These are phyloP conservation scores for Chiroxiphia lanceolata DNA, from an alignment of 2,797 vertebrate genomes.

Conservation along the genomic window DNA sequence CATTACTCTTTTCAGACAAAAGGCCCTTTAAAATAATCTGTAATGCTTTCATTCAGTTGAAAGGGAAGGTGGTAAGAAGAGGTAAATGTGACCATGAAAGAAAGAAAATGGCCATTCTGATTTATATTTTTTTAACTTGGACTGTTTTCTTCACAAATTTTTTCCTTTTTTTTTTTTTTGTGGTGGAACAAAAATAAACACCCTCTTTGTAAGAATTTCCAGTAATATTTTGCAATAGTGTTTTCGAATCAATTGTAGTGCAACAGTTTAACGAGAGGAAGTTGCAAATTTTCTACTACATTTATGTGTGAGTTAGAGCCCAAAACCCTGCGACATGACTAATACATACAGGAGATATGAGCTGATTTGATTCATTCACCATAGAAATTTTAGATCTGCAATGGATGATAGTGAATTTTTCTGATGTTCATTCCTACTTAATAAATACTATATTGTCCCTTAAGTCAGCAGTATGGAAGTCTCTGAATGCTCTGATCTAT, in stretches of 20 bases:
- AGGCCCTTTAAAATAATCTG: background rate
- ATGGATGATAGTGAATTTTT: background rate
- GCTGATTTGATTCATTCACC: background rate
- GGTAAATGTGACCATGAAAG: background rate
- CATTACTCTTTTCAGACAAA: background rate
- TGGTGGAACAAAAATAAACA: background rate
- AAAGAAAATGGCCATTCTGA: background rate
- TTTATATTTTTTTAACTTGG: background rate
- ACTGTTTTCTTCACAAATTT: background rate
- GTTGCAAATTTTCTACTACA: background rate
- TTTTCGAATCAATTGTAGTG: background rate
- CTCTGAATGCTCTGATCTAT: background rate
- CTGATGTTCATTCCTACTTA: background rate
- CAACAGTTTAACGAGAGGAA: background rate
- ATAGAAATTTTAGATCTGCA: background rate
- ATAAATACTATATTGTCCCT: background rate
- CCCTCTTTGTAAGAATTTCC: rapidly evolving
- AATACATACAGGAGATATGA: background rate
- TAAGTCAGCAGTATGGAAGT: background rate
- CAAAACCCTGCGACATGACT: background rate
- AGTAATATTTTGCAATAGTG: background rate
- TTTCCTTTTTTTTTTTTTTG: background rate
- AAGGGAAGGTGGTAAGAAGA: background rate
- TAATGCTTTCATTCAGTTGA: background rate
- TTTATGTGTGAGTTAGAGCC: background rate